A percentile compares a stretch with the other conserved stretches of the same genome.
phyloP scores from a whole-genome alignment of 2,797 vertebrate genomes.

The Oreonectes daqikongensis region DNA sequence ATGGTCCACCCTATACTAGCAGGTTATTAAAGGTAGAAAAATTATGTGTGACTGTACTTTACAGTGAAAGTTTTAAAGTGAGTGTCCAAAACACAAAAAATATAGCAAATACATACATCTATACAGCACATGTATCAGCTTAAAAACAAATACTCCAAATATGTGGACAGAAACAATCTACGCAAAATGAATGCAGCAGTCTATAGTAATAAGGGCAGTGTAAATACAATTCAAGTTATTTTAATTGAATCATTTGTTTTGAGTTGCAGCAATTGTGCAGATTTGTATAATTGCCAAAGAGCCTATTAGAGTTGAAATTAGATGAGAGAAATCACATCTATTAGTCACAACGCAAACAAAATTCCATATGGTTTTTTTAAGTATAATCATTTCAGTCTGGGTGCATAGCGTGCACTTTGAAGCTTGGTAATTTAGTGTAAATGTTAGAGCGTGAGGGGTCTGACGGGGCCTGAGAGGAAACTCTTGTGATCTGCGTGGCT shows the following conservation, averaged over 20 bases:
- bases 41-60: neutral
- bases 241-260: slow-evolving; percentile 38
- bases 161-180: neutral
- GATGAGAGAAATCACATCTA: slow-evolving; percentile 12
- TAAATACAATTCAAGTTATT: slow-evolving; percentile 5
- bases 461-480: slow-evolving; percentile 52
- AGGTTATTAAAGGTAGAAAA: slow-evolving; percentile 4
- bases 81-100: neutral
- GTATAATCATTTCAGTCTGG: slow-evolving; percentile 49
- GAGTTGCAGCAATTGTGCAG: slow-evolving; percentile 14
- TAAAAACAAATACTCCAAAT: neutral
- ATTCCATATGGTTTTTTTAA: neutral
- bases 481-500: slow-evolving; percentile 58
- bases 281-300: slow-evolving; percentile 24
- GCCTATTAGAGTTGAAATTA: slow-evolving; percentile 30
- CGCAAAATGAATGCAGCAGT: neutral
- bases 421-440: slow-evolving; percentile 70
- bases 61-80: slow-evolving; percentile 7
- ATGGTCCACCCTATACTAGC: slow-evolving; percentile 10
- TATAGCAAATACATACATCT: neutral
- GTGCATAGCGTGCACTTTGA: slow-evolving; percentile 56
- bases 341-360: slow-evolving; percentile 22
- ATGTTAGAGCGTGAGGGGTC: slow-evolving; percentile 65
- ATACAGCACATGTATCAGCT: neutral
- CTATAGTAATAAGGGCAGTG: neutral